A percentile compares a stretch with the other conserved stretches of the same genome.
Evolutionary conservation across 2,113 vertebrate genomes (phyloP).

Genomic region (Osmerus mordax): DNA sequence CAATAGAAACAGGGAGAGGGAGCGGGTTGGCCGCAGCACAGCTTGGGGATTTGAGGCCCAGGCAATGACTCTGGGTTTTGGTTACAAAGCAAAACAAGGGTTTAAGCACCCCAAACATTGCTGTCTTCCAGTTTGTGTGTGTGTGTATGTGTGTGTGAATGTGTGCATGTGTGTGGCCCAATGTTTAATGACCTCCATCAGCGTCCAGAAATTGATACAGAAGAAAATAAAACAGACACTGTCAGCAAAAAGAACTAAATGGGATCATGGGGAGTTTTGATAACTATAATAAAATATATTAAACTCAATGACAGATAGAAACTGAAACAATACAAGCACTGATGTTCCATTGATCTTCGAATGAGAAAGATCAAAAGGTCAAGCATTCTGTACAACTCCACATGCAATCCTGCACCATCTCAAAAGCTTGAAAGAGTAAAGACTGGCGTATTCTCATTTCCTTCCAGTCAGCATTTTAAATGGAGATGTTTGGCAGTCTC

Average conservation of each 20-base stretch:
- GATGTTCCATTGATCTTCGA: conserved; percentile 18
- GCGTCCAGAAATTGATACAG: conserved; percentile 51
- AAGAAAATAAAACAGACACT: conserved; percentile 32
- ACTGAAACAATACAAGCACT: conserved; percentile 23
- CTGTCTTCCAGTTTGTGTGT: conserved; percentile 26
- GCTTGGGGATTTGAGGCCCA: conserved; percentile 58
- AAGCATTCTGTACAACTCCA: background rate
- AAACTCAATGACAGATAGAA: conserved; percentile 21
- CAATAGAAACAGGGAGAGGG: conserved; percentile 39
- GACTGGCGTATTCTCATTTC: conserved; percentile 10
- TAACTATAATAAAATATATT: background rate
- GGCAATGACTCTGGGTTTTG: conserved; percentile 50
- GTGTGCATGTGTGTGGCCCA: conserved; percentile 42
- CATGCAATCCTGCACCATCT: background rate
- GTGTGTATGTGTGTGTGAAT: conserved; percentile 15
- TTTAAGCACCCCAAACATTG: conserved; percentile 40
- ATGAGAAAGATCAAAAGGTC: conserved; percentile 24
- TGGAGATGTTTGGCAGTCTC: background rate
- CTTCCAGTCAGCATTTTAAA: conserved; percentile 27
- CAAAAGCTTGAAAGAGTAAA: background rate
- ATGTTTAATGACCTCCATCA: conserved; percentile 52
- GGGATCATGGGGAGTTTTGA: conserved; percentile 7
- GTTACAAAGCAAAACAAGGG: conserved; percentile 69
- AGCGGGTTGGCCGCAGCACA: conserved; percentile 31
- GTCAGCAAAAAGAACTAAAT: conserved; percentile 15